phyloP scores from a whole-genome alignment of 2,797 vertebrate species.

The Cyclura pinguis region DNA sequence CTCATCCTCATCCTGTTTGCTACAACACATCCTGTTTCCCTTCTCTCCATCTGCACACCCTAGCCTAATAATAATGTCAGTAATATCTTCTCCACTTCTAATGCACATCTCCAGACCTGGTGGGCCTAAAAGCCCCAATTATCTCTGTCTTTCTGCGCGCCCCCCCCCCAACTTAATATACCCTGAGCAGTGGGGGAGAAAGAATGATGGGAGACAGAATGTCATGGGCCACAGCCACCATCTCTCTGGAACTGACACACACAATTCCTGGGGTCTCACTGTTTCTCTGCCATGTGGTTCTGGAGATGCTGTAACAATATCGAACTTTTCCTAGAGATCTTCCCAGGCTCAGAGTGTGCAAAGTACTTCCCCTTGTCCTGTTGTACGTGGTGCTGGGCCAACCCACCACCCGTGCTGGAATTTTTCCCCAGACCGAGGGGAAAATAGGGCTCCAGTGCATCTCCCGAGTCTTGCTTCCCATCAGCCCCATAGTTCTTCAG shows the following conservation, averaged over 20 bases:
- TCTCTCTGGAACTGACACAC: not conserved
- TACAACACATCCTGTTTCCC: not conserved
- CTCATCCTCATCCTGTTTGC: not conserved
- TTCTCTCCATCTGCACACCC: not conserved
- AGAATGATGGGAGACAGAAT: not conserved
- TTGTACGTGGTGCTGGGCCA: not conserved
- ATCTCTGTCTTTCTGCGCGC: not conserved
- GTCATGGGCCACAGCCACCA: too few relatives aligned
- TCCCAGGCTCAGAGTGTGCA: slow-evolving; percentile 10
- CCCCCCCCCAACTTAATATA: not conserved
- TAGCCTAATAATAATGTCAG: not conserved
- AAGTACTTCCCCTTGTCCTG: slow-evolving; percentile 27
- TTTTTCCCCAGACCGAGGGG: slow-evolving; percentile 9
- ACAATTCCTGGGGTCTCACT: not conserved
- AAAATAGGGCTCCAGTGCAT: slow-evolving; percentile 11
- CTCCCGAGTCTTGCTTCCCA: not conserved
- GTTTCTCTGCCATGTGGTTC: slow-evolving; percentile 23
- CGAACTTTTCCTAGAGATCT: slow-evolving; percentile 25
- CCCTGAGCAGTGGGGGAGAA: not conserved
- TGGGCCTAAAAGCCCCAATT: not conserved
- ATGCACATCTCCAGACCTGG: not conserved
- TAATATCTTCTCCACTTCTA: not conserved
- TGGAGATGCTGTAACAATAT: slow-evolving; percentile 40
- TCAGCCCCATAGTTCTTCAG: not conserved
- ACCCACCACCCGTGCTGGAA: not conserved